Conservation (phyloP, 2,888 invertebrate genomes). For the Dryomyza anilis region DNA sequence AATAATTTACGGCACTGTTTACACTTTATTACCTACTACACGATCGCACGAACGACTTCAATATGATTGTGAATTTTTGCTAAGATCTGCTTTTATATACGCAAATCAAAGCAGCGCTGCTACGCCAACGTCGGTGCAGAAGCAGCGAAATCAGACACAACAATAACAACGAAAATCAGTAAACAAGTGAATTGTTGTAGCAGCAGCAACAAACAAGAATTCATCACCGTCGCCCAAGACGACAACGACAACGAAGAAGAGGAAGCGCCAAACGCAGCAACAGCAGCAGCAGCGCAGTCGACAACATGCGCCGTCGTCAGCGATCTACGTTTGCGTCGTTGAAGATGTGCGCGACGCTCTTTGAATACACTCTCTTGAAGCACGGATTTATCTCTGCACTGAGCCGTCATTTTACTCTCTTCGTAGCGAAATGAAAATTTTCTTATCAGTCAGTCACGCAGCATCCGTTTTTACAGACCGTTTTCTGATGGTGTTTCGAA, state of each 20-base stretch:
- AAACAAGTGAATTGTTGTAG: background rate
- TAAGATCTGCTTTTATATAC: constrained; percentile 26
- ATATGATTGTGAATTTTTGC: constrained; percentile 23
- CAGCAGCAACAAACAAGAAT: background rate
- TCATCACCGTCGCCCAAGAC: background rate
- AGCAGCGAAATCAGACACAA: background rate
- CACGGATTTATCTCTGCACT: too few species aligned
- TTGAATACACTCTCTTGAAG: too few species aligned
- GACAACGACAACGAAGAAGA: background rate
- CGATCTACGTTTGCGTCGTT: too few species aligned
- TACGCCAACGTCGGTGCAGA: background rate
- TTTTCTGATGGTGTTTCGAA: too few species aligned
- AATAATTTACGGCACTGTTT: background rate
- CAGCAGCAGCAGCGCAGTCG: background rate
- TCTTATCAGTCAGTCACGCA: too few species aligned
- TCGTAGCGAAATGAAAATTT: too few species aligned
- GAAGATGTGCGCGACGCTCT: too few species aligned
- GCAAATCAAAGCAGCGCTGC: constrained; percentile 8
- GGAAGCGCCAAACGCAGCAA: background rate
- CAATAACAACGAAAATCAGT: background rate
- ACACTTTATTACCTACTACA: constrained; percentile 15
- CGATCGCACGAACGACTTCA: constrained; percentile 22
- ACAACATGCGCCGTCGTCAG: too few species aligned
- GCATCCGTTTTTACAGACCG: too few species aligned
- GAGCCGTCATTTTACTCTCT: too few species aligned